These are phyloP conservation scores for Anguilla megastoma DNA, from an alignment of 2,797 vertebrate species.

Conservation along the genomic window DNA sequence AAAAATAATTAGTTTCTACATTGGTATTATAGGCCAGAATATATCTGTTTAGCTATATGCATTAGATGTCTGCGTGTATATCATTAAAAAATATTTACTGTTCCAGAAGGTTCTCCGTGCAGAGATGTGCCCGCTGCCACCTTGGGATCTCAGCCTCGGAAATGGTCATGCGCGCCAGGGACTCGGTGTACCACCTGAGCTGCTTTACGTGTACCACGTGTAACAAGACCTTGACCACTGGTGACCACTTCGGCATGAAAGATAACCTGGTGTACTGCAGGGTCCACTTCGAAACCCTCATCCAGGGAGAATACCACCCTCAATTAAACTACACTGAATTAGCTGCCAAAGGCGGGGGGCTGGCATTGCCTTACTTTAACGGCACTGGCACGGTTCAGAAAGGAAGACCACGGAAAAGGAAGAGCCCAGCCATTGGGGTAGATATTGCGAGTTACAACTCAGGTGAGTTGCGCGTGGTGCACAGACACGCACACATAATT, in stretches of 20 bases:
- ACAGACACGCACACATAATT: background rate
- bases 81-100: constrained; percentile 59
- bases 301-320: constrained; percentile 92
- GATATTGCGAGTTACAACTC: constrained; percentile 92
- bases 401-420: constrained; percentile 91
- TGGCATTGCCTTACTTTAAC: constrained; percentile 92
- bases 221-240: constrained; percentile 96
- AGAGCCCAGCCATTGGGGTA: constrained; percentile 93
- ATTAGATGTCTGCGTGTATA: background rate
- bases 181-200: constrained; percentile 97
- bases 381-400: constrained; percentile 92
- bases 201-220: constrained; percentile 98
- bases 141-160: constrained; percentile 98
- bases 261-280: constrained; percentile 98
- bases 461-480: constrained; percentile 77
- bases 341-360: constrained; percentile 88
- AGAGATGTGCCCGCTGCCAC: constrained; percentile 99
- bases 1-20: background rate
- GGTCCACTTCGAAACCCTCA: constrained; percentile 92
- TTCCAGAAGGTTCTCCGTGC: constrained; percentile 99
- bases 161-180: constrained; percentile 98
- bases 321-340: constrained; percentile 96
- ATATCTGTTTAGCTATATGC: background rate
- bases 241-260: constrained; percentile 99
- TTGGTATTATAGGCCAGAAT: background rate